Evolutionary conservation across 1,140 invertebrate species (phyloP), one percentile per base, ranked within the genome.

Genomic region (Bombus consobrinus): DNA sequence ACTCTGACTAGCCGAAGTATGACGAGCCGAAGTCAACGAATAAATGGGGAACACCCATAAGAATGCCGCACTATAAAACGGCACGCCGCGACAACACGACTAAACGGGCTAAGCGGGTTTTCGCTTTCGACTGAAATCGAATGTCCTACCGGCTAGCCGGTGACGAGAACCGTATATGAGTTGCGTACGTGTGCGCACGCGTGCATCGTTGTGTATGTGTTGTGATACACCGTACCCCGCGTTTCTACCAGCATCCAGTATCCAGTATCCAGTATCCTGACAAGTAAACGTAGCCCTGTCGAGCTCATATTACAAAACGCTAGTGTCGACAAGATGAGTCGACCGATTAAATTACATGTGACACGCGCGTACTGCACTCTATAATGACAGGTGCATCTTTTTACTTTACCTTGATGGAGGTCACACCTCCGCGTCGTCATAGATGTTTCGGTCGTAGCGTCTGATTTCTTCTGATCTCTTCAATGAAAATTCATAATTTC

Each of bases 61-160:
- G 34, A 71, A 73, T 64, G 57, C 64, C 66, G 59, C 69, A 41
- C 59, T 34, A 78, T 69, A 57, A 78, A 78, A 68, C 77, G 66
- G 62, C 43, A 53, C 34, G 62, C 64, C 41, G 78, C 83, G 66
- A 79, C 77, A 66, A 73, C 59, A 34, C 77, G 69, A 71, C 71
- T 64, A 62, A 74, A 75, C 80, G 43, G 80, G 82, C 71, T 83
- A 83, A 84, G 85, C 90, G 87, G 62, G 87, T 92, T 92, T 92
- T 92, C 92, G 79, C 92, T 92, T 92, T 92, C 89, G 89, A 92
- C 90, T 91, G 89, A 91, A 92, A 92, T 92, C 87, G 91, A 92
- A 92, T 91, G 88, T 89, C 68, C 81, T 83, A 57, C 80, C 81
- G 83, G 64, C 69, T 83, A 71, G 78, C 57, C 59, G 84, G 57